phyloP scores from a whole-genome alignment of 2,888 invertebrate genomes.

The Boloria euphrosyne region DNA sequence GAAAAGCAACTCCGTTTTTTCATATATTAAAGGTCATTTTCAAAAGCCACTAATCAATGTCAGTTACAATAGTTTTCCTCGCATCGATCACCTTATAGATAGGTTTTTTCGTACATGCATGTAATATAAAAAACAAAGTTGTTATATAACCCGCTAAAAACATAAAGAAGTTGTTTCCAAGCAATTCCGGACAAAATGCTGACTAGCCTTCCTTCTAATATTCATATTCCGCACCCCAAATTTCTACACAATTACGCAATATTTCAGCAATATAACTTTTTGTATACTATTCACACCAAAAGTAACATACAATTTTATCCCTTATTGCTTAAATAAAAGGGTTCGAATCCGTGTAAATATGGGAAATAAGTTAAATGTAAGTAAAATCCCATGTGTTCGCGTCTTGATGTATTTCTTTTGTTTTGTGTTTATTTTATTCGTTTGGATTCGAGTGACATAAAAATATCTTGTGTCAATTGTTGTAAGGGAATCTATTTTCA shows the following conservation, averaged over 20 bases:
- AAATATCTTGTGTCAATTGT: background rate
- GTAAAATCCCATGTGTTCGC: slow-evolving; percentile 1
- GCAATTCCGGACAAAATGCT: slow-evolving; percentile 2
- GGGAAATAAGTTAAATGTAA: slow-evolving; percentile 9
- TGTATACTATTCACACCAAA: slow-evolving; percentile 5
- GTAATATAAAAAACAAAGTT: too few species aligned
- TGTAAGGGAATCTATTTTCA: too few species aligned
- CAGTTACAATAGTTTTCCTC: too few species aligned
- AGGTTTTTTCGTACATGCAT: too few species aligned
- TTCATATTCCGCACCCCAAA: slow-evolving; percentile 15
- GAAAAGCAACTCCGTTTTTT: too few species aligned
- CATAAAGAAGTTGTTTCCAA: background rate
- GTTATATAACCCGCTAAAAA: background rate
- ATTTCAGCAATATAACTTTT: slow-evolving; percentile 15
- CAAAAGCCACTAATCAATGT: too few species aligned
- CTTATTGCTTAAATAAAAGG: background rate
- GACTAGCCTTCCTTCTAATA: slow-evolving; percentile 4
- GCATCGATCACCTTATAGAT: too few species aligned
- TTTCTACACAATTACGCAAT: slow-evolving; percentile 23
- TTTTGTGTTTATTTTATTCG: slow-evolving; percentile 9
- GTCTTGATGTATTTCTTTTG: slow-evolving; percentile 13
- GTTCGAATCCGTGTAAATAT: background rate
- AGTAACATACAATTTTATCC: background rate
- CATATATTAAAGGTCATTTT: too few species aligned
- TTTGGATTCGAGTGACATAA: slow-evolving; percentile 8